Evolutionary conservation across 2,113 vertebrate genomes (phyloP).

Genomic region (Crocuta crocuta): DNA sequence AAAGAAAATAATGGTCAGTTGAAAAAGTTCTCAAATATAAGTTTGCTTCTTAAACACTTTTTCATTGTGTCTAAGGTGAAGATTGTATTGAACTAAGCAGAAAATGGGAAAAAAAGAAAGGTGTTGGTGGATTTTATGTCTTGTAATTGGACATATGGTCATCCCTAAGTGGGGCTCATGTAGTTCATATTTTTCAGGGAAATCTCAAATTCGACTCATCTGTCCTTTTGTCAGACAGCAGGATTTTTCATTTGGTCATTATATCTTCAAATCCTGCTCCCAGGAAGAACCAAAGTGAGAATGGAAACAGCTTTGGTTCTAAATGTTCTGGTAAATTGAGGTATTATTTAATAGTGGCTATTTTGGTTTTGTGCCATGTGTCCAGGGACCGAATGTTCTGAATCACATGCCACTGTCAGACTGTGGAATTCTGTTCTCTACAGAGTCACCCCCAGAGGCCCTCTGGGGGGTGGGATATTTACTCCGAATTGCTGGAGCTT

Average conservation of each 20-base stretch:
- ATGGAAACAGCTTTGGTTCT: not conserved
- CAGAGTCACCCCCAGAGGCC: not conserved
- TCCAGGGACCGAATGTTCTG: not conserved
- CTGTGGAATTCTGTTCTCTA: not conserved
- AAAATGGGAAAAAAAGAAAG: not conserved
- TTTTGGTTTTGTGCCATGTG: not conserved
- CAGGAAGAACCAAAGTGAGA: conserved; percentile 5
- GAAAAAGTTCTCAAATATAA: conserved; percentile 34
- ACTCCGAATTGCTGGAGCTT: not conserved
- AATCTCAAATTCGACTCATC: not conserved
- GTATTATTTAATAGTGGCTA: not conserved
- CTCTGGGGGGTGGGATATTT: not conserved
- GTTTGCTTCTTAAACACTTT: not conserved
- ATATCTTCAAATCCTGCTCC: not conserved
- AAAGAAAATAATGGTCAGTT: conserved; percentile 82
- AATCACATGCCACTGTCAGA: not conserved
- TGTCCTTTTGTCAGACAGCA: not conserved
- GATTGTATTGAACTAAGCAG: not conserved
- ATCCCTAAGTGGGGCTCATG: not conserved
- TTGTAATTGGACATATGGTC: not conserved
- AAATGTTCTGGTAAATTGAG: not conserved
- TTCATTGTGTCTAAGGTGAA: conserved; percentile 12
- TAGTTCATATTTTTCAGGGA: not conserved
- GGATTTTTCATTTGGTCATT: not conserved
- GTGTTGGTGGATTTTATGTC: conserved; percentile 4